phyloP scores from a whole-genome alignment of 2,888 invertebrate species.

The Eupithecia vulgata region DNA sequence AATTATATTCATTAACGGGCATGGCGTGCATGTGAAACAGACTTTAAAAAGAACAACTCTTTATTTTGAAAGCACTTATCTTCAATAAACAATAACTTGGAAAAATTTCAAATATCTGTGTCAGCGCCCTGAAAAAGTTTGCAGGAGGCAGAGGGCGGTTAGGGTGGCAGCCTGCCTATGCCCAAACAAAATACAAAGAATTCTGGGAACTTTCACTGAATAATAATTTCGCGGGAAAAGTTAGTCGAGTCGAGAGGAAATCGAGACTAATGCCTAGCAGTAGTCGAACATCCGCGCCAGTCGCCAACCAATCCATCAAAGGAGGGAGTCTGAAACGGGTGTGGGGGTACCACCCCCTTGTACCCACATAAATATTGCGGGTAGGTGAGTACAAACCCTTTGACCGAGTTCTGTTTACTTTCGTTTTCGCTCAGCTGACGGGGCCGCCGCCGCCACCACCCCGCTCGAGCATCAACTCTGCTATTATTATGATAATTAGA shows the following conservation, averaged over 20 bases:
- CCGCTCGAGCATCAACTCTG: constrained; percentile 69
- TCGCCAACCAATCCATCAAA: constrained; percentile 84
- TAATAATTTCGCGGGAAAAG: constrained; percentile 77
- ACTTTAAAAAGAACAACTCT: constrained; percentile 26
- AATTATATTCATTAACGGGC: constrained; percentile 16
- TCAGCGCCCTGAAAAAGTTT: constrained; percentile 60
- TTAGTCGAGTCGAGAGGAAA: constrained; percentile 72
- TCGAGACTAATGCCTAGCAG: constrained; percentile 74
- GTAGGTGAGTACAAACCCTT: constrained; percentile 84
- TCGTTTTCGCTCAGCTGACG: constrained; percentile 85
- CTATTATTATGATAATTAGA: constrained; percentile 83
- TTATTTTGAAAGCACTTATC: constrained; percentile 20
- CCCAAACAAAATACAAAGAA: constrained; percentile 73
- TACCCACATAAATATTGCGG: constrained; percentile 84
- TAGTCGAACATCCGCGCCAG: constrained; percentile 79
- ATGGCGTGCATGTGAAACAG: constrained; percentile 17
- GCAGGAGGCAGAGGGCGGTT: constrained; percentile 49
- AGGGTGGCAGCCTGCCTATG: constrained; percentile 34
- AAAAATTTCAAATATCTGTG: constrained; percentile 57
- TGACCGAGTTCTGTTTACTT: constrained; percentile 85
- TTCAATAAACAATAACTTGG: constrained; percentile 35
- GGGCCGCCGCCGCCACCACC: constrained; percentile 69
- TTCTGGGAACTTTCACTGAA: constrained; percentile 77
- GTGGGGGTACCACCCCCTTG: constrained; percentile 71
- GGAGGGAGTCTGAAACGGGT: constrained; percentile 79